phyloP scores from a whole-genome alignment of 2,797 vertebrate species.

The Micropoecilia bifurca region DNA sequence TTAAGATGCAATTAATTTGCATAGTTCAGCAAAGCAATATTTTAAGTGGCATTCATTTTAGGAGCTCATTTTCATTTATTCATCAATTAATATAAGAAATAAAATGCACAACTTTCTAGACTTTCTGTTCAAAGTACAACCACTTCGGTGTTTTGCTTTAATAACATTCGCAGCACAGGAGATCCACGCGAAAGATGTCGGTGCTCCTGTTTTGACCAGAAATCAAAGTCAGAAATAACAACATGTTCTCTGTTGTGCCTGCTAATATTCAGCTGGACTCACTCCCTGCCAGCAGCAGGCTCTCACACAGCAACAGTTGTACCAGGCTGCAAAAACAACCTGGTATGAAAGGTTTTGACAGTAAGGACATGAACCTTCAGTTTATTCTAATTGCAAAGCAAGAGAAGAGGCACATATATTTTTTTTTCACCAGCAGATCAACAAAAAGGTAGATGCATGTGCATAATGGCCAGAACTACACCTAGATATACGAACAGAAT shows the following conservation, averaged over 20 bases:
- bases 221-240: neutral
- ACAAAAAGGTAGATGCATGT: neutral
- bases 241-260: neutral
- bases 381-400: neutral
- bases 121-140: neutral
- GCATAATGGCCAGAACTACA: neutral
- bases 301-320: neutral
- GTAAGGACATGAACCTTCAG: neutral
- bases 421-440: neutral
- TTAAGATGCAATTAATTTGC: no score
- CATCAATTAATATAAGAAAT: no score
- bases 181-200: neutral
- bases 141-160: neutral
- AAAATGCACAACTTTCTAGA: neutral
- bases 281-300: neutral
- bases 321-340: neutral
- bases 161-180: neutral
- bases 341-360: neutral
- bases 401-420: neutral
- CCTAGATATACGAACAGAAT: neutral
- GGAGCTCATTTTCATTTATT: no score
- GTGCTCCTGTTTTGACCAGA: neutral
- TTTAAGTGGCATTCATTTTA: no score
- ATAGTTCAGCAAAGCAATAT: no score
- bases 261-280: neutral